Evolutionary conservation across 2,888 invertebrate genomes (phyloP).

Genomic region (Cyclophora albipunctata): DNA sequence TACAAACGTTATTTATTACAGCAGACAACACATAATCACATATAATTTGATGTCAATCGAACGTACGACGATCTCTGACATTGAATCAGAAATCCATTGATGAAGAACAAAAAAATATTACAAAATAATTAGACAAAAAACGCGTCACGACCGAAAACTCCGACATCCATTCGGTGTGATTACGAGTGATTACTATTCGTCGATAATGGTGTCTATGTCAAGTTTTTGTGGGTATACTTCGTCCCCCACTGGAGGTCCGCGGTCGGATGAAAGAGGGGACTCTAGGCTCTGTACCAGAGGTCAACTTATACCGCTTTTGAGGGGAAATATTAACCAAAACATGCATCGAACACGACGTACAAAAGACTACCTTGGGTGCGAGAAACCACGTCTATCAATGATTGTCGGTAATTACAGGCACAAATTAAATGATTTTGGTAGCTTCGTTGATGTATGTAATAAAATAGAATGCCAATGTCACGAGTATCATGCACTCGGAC

Average conservation of each 20-base stretch:
- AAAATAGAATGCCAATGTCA: slow-evolving; percentile 54
- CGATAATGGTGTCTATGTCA: slow-evolving; percentile 51
- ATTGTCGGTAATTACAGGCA: slow-evolving; percentile 66
- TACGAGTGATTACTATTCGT: slow-evolving; percentile 64
- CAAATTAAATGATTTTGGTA: slow-evolving; percentile 63
- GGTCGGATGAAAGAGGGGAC: slow-evolving; percentile 21
- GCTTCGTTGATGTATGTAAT: slow-evolving; percentile 24
- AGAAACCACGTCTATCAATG: slow-evolving; percentile 49
- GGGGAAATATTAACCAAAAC: slow-evolving; percentile 31
- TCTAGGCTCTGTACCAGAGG: slow-evolving; percentile 18
- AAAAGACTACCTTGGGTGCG: slow-evolving; percentile 70
- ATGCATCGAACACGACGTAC: slow-evolving; percentile 58
- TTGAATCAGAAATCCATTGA: slow-evolving; percentile 52
- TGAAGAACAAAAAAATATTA: slow-evolving; percentile 33
- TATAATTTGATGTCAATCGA: slow-evolving; percentile 64
- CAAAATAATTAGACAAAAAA: slow-evolving; percentile 56
- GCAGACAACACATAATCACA: slow-evolving; percentile 39
- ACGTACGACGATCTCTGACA: slow-evolving; percentile 62
- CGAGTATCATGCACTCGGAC: slow-evolving; percentile 1
- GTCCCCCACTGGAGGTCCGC: slow-evolving; percentile 17
- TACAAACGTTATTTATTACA: slow-evolving; percentile 32
- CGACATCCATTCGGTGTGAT: slow-evolving; percentile 46
- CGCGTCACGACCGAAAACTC: slow-evolving; percentile 50
- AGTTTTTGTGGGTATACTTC: slow-evolving; percentile 31
- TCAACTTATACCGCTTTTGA: slow-evolving; percentile 13